Evolutionary conservation across 2,797 vertebrate species (phyloP).

Genomic region (Tokudaia muenninki): DNA sequence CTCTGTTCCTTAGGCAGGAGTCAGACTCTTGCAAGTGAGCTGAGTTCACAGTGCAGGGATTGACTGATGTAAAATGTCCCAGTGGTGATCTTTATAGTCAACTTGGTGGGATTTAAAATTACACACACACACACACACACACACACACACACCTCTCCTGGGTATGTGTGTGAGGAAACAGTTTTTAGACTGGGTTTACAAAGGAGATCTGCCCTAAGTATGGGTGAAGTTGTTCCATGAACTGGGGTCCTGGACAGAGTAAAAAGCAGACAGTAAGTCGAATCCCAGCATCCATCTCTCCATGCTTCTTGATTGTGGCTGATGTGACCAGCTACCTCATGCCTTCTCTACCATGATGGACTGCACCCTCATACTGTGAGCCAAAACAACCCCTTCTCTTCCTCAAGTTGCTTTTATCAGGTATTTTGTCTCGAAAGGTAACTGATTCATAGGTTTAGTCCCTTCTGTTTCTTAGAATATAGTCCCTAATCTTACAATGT

Average conservation of each 20-base stretch:
- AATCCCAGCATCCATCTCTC: not conserved
- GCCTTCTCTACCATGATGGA: not conserved
- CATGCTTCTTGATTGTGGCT: not conserved
- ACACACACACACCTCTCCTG: not conserved
- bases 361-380: not conserved
- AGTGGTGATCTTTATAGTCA: not conserved
- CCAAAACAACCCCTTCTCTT: not conserved
- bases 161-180: not conserved
- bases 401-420: not conserved
- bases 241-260: not conserved
- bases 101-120: not conserved
- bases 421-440: not conserved
- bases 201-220: not conserved
- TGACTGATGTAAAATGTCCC: not conserved
- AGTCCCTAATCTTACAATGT: not conserved
- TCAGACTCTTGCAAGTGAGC: not conserved
- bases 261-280: not conserved
- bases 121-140: too few relatives aligned
- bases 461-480: not conserved
- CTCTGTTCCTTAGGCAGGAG: not conserved
- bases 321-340: not conserved
- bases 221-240: too few relatives aligned
- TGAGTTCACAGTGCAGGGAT: not conserved
- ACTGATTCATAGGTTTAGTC: too few relatives aligned
- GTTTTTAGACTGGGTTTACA: not conserved